Base-by-base conservation (phyloP, 1,140 invertebrate species). In the Cyphomyrmex costatus region DNA sequence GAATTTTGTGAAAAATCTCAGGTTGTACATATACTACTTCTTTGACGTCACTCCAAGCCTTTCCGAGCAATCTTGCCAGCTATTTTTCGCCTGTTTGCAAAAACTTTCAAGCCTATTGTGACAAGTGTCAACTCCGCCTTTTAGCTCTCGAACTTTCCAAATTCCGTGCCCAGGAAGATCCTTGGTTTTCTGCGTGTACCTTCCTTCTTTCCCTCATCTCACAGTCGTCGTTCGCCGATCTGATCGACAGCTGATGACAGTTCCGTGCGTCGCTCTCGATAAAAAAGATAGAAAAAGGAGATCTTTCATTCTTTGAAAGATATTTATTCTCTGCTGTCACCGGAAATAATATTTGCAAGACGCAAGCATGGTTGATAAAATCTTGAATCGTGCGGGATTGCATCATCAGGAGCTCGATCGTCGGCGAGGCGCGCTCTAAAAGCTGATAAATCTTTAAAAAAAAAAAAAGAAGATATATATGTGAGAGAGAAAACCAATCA, bases 401-500 rank as follows among this genome's bases (percentile, higher is more conserved):
- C n/a, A 16, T 56, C 73, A 51, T 53, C 36, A 10, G 68, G 21
- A 19, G 51, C 14, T 74, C 56, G 63, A 63, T 71, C 82, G 58
- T 42, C 78, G 65, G 53, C 36, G 73, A 78, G 36, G 21, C 21
- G 58, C 36, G 36, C 79, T 82, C 19, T 82, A 58, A 82, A 77
- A 79, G 46, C 51, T 60, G 19, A 30, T 36, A 61, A 60, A 82
- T 56, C 63, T 80, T 51, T 2, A 58, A 68, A 76, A 76, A 83
- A 42, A 76, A 85, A 49, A 51, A 49, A 56, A 70, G 12, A 36
- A 58, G 49, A 84, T 49, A 68, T 85, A 56, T 53, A 80, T 53
- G 66, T 86, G 86, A 88, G 83, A 87, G 68, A 88, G 87, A 87
- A 89, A 89, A 93, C 91, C 91, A 92, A 92, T 94, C 92, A 92